Percentiles rank a stretch among this genome's conserved stretches.
phyloP scores from a whole-genome alignment of 2,113 vertebrate species.

The Zosterops lateralis region DNA sequence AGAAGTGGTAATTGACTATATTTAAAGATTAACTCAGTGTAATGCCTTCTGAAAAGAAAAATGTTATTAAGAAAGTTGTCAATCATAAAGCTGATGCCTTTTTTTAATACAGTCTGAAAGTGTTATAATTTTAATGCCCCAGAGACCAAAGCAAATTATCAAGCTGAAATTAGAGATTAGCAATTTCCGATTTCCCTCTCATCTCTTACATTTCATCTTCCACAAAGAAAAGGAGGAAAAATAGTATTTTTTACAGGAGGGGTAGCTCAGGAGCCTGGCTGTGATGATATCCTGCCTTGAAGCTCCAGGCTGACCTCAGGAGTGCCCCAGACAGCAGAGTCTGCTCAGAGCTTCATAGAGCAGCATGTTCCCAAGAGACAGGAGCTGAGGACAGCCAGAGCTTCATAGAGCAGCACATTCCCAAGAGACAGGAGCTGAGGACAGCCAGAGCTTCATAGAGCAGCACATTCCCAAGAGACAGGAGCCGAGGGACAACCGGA shows the following conservation, averaged over 20 bases:
- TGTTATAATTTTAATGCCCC: constrained; percentile 51
- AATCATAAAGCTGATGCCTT: constrained; percentile 34
- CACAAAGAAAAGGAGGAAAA: background rate
- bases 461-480: background rate
- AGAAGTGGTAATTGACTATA: constrained; percentile 53
- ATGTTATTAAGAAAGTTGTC: constrained; percentile 58
- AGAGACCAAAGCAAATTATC: constrained; percentile 45
- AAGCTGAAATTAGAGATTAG: constrained; percentile 49
- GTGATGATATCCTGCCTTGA: background rate
- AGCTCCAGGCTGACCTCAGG: background rate
- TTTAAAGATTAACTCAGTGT: constrained; percentile 60
- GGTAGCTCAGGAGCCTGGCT: background rate
- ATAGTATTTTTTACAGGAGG: background rate
- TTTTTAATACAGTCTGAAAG: constrained; percentile 37
- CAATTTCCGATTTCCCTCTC: constrained; percentile 35
- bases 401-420: background rate
- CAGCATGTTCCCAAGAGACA: background rate
- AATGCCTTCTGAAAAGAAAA: constrained; percentile 48
- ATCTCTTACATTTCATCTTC: background rate
- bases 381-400: background rate
- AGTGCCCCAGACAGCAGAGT: accelerated
- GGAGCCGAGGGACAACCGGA: background rate
- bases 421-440: background rate
- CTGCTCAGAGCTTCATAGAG: background rate
- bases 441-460: background rate